Conservation (phyloP, 2,113 vertebrate species). For the Leucopternis melanops region DNA sequence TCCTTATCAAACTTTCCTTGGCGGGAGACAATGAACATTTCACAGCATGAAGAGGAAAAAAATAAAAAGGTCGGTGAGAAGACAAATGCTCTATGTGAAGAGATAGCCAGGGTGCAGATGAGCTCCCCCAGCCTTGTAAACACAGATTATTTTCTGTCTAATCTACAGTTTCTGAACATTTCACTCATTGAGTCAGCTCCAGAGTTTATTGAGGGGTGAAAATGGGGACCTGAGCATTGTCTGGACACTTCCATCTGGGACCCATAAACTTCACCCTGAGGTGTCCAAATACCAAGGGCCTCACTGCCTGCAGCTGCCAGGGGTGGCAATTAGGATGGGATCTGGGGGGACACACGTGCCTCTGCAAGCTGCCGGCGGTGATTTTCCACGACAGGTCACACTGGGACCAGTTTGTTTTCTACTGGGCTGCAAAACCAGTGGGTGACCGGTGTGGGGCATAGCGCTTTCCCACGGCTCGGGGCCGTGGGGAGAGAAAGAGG, state of each 20-base stretch:
- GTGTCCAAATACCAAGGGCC: neutral
- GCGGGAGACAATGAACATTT: conserved; percentile 62
- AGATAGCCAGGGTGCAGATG: neutral
- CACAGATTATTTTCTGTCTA: conserved; percentile 1
- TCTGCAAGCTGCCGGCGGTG: neutral
- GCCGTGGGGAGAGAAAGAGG: neutral
- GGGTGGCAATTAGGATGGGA: neutral
- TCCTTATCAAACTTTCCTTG: conserved; percentile 67
- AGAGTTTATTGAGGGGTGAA: neutral
- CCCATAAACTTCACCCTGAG: neutral
- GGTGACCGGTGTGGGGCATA: neutral
- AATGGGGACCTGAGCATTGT: neutral
- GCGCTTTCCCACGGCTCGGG: neutral
- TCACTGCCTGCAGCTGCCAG: neutral
- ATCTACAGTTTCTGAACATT: neutral
- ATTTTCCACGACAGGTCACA: fast-evolving
- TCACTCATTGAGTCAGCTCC: neutral
- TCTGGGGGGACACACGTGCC: fast-evolving
- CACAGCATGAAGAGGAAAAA: conserved; percentile 48
- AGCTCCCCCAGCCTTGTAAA: conserved; percentile 7
- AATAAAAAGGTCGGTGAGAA: neutral
- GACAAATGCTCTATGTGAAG: neutral
- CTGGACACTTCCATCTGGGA: neutral
- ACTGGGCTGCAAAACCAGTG: neutral
- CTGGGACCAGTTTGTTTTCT: neutral